phyloP scores from a whole-genome alignment of 2,113 vertebrate genomes.

The Meles meles region DNA sequence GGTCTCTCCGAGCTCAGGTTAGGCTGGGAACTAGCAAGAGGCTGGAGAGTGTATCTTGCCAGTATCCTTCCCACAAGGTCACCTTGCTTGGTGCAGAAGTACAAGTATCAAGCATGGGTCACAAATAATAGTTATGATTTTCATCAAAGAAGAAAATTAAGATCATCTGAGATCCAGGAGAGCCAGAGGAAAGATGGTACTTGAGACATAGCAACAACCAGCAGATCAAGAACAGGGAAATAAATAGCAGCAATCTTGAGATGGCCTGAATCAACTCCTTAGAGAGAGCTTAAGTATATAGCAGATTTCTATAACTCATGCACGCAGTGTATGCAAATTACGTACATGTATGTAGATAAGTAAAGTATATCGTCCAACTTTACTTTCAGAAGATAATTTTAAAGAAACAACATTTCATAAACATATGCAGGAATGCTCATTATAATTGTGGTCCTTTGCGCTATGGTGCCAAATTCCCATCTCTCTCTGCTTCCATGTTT shows the following conservation, averaged over 20 bases:
- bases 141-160: background rate
- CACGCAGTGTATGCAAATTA: background rate
- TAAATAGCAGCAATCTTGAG: background rate
- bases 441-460: background rate
- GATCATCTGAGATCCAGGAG: background rate
- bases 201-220: background rate
- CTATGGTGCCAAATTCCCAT: background rate
- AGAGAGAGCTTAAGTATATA: background rate
- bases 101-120: background rate
- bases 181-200: background rate
- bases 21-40: background rate
- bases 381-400: background rate
- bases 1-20: background rate
- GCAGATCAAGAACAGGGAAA: background rate
- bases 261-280: background rate
- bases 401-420: background rate
- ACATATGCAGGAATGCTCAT: background rate
- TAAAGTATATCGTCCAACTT: background rate
- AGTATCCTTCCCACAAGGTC: background rate
- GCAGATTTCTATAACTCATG: background rate
- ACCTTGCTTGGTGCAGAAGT: background rate
- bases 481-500: background rate
- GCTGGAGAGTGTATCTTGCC: background rate
- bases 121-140: background rate
- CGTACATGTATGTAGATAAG: background rate